Base-by-base conservation (phyloP, 2,113 vertebrate species). In the Entomyzon cyanotis region DNA sequence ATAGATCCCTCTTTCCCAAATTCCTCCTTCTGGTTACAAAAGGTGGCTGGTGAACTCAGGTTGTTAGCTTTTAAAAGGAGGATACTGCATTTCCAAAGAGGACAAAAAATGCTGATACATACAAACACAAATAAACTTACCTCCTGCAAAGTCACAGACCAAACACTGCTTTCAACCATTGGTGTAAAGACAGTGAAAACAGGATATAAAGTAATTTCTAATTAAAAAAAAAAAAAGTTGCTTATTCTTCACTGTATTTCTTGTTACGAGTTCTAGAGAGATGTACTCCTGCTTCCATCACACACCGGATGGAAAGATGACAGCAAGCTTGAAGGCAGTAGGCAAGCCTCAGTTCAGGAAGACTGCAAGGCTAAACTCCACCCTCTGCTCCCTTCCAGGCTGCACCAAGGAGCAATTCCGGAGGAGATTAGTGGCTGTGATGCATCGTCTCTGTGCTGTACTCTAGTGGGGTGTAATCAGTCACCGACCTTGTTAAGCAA, bases 121-220 rank as follows among this genome's bases (percentile, higher is more conserved):
- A 97, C 83, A 98, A 35, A 97, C 84, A 97, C 17, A 97, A 94
- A 98, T 95, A 37, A 97, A 98, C 98, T 98, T 98, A 98, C 98
- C 98, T 98, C 98, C 95, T 97, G 94, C 64, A 97, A 97, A 96
- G 97, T 96, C 98, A 98, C 77, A 98, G 96, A 97, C 94, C 96
- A 97, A 98, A 96, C 94, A 98, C 96, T 86, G 97, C 95, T 98
- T 97, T 98, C 98, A 98, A 97, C 81, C 98, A 98, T 98, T 96
- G 97, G 91, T 97, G 97, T 95, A 97, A 97, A 96, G 94, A 97
- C 95, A 98, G 97, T 97, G 94, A 96, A 96, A 97, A 96, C 94
- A 94, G 86, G 95, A 96, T 94, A 97, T 95, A 95, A 97, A 97
- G 52, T 96, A 96, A 95, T 79, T 97, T 94, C 78, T 92, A 96